A percentile compares a stretch with the other conserved stretches of the same genome.
These are phyloP conservation scores for Ridgeia piscesae DNA, from an alignment of 1,140 invertebrate species.

Conservation along the genomic window DNA sequence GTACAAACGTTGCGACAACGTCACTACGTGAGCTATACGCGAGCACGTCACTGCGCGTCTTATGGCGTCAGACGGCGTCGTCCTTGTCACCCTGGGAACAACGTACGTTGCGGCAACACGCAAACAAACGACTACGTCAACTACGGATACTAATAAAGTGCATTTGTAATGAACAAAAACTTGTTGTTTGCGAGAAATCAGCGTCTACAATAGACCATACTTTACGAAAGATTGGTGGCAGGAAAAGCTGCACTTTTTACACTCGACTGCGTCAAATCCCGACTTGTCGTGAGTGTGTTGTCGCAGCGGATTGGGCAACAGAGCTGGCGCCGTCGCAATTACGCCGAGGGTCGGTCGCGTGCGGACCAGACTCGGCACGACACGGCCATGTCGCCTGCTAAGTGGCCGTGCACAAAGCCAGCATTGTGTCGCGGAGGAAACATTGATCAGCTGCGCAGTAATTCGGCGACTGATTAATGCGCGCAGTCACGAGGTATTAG, in stretches of 20 bases:
- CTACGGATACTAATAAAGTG: background rate
- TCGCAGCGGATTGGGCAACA: background rate
- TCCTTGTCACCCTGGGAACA: too few relatives aligned
- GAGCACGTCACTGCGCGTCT: background rate
- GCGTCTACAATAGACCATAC: background rate
- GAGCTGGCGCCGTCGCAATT: background rate
- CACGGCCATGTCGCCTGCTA: background rate
- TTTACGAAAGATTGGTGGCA: background rate
- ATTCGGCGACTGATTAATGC: background rate
- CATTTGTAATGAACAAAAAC: background rate
- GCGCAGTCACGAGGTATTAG: conserved; percentile 3
- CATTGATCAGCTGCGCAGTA: background rate
- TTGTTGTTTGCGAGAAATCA: background rate
- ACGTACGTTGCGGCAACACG: background rate
- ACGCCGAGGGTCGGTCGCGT: background rate
- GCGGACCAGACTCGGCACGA: background rate
- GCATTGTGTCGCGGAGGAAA: background rate
- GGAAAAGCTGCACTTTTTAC: conserved; percentile 1
- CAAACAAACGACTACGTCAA: background rate
- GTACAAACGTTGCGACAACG: background rate
- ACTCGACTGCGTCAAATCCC: background rate
- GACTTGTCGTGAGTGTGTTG: background rate
- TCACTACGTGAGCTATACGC: background rate
- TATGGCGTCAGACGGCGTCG: background rate
- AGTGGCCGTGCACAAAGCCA: background rate